These are phyloP conservation scores for Epinotia bilunana DNA, from an alignment of 2,888 invertebrate species.

Conservation along the genomic window DNA sequence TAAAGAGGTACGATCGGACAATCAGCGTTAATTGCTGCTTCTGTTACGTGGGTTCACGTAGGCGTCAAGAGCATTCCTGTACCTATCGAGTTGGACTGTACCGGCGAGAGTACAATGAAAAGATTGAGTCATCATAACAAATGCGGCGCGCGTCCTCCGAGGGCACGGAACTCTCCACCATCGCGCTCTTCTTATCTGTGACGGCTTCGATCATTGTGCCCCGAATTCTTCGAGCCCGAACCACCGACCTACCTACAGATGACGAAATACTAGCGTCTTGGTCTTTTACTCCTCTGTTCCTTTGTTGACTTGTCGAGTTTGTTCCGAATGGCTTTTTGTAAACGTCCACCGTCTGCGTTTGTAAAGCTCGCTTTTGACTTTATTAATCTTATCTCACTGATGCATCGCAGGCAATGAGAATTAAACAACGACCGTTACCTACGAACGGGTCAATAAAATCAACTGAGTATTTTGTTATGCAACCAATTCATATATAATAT, in stretches of 20 bases:
- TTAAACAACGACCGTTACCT: conserved; percentile 61
- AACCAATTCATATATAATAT: background rate
- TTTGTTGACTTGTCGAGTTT: conserved; percentile 81
- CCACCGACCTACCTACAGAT: conserved; percentile 58
- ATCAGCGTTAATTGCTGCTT: conserved; percentile 80
- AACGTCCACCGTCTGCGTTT: conserved; percentile 69
- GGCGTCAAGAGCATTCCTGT: conserved; percentile 63
- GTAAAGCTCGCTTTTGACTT: conserved; percentile 73
- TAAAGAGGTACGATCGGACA: conserved; percentile 66
- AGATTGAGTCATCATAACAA: conserved; percentile 84
- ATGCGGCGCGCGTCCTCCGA: conserved; percentile 72
- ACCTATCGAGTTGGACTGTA: conserved; percentile 58
- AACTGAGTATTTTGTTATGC: conserved; percentile 13
- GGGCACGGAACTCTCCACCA: conserved; percentile 75
- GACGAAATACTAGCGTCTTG: conserved; percentile 75
- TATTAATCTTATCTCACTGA: conserved; percentile 75
- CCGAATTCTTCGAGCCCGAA: conserved; percentile 74
- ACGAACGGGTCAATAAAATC: conserved; percentile 56
- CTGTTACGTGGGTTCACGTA: conserved; percentile 70
- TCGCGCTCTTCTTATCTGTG: conserved; percentile 79
- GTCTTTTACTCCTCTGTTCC: conserved; percentile 73
- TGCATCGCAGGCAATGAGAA: conserved; percentile 68
- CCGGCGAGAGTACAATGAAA: conserved; percentile 74
- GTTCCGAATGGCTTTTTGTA: conserved; percentile 75
- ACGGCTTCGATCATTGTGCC: conserved; percentile 78